These are phyloP conservation scores for Notolepis coatsorum DNA, from an alignment of 2,797 vertebrate species.

Conservation along the genomic window DNA sequence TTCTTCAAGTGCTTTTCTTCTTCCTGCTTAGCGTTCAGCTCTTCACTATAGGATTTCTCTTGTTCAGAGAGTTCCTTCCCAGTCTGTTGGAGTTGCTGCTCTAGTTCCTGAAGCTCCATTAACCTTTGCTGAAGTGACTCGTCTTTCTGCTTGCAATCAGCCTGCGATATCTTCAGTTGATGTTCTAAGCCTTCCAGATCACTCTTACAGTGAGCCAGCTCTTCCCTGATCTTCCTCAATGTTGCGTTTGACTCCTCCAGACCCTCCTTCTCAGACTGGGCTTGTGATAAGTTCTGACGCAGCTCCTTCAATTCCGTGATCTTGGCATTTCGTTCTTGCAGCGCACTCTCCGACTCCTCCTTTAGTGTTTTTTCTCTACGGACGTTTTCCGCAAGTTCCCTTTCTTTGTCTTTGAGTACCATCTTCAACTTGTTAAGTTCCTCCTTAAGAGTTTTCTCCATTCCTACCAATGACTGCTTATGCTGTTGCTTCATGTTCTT, in stretches of 20 bases:
- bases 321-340: slow-evolving; percentile 71
- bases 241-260: slow-evolving; percentile 72
- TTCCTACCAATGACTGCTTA: slow-evolving; percentile 76
- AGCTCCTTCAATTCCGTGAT: slow-evolving; percentile 81
- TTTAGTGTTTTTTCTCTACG: slow-evolving; percentile 75
- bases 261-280: slow-evolving; percentile 77
- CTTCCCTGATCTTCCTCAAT: slow-evolving; percentile 68
- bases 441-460: slow-evolving; percentile 86
- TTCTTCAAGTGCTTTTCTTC: slow-evolving; percentile 80
- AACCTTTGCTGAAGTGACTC: slow-evolving; percentile 74
- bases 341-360: slow-evolving; percentile 72
- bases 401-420: slow-evolving; percentile 86
- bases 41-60: slow-evolving; percentile 75
- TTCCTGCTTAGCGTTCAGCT: slow-evolving; percentile 76
- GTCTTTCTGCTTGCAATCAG: slow-evolving; percentile 78
- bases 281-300: slow-evolving; percentile 71
- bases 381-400: slow-evolving; percentile 75
- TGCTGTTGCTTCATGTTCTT: slow-evolving; percentile 81
- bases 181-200: slow-evolving; percentile 77
- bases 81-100: slow-evolving; percentile 75
- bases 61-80: slow-evolving; percentile 79
- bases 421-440: slow-evolving; percentile 86
- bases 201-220: slow-evolving; percentile 76
- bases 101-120: slow-evolving; percentile 73
- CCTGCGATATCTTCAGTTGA: slow-evolving; percentile 77